Evolutionary conservation across 53 echinoderm and acorn worm genomes (phyloP).

Genomic region (Luidia sarsii): DNA sequence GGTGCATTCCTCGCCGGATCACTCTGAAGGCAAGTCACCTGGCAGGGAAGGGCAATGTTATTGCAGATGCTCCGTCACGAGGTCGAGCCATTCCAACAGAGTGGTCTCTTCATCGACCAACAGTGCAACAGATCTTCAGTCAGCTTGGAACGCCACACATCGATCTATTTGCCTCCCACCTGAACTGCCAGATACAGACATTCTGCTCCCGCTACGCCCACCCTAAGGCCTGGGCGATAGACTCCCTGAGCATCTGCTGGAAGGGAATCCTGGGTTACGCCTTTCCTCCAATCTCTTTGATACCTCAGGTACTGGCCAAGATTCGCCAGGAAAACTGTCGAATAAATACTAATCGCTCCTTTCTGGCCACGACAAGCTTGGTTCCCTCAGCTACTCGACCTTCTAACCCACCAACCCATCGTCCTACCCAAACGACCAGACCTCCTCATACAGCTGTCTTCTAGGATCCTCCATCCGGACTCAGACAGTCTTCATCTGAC

Average conservation of each 20-base stretch:
- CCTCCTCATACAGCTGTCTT: conserved; percentile 15
- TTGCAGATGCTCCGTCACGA: not conserved
- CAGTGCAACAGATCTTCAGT: not conserved
- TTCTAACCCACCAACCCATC: not conserved
- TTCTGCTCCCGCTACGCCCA: conserved; percentile 8
- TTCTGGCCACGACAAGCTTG: conserved; percentile 49
- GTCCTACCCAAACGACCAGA: conserved; percentile 15
- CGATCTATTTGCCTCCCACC: too few relatives aligned
- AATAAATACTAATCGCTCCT: conserved; percentile 39
- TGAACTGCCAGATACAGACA: conserved; percentile 2
- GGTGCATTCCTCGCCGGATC: conserved; percentile 23
- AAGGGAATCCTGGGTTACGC: not conserved
- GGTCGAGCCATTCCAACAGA: conserved; percentile 5
- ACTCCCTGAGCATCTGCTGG: not conserved
- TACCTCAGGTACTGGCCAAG: not conserved
- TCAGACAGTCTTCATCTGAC: conserved; percentile 13
- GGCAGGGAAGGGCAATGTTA: not conserved
- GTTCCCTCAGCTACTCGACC: conserved; percentile 41
- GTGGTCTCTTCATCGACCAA: not conserved
- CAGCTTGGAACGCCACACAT: not conserved
- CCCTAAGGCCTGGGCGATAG: not conserved
- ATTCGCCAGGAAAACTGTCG: not conserved
- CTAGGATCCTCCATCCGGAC: not conserved
- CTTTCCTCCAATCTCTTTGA: not conserved
- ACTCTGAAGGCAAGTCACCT: not conserved